Conservation (phyloP, 2,888 invertebrate species). For the Drosophila austrosaltans region DNA sequence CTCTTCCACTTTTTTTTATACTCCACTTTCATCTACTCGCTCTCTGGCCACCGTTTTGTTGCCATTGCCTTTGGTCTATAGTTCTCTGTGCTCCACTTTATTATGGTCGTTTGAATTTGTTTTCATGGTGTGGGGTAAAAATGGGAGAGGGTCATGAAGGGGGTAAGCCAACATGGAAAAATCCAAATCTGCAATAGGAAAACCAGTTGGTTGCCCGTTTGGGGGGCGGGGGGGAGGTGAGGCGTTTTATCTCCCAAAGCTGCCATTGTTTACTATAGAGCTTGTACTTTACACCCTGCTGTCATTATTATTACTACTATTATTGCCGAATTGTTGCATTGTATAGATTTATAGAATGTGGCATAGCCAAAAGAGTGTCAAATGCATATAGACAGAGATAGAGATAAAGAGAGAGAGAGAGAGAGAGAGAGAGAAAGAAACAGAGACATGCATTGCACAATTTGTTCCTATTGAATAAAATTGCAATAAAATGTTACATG, state of each 20-base stretch:
- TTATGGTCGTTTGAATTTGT: constrained; percentile 21
- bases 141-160: not conserved
- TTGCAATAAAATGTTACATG: constrained; percentile 9
- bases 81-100: constrained; percentile 22
- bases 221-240: not conserved
- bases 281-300: constrained; percentile 27
- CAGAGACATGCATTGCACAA: constrained; percentile 8
- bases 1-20: not conserved
- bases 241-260: constrained; percentile 10
- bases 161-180: not conserved
- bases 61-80: constrained; percentile 10
- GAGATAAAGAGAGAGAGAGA: not conserved
- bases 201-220: not conserved
- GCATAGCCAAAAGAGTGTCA: not conserved
- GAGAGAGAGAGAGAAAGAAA: not conserved
- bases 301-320: constrained; percentile 40
- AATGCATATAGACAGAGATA: not conserved
- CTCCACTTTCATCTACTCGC: not conserved
- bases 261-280: constrained; percentile 20
- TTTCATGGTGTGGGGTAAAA: not conserved
- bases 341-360: constrained; percentile 16
- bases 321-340: constrained; percentile 28
- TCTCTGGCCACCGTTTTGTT: constrained; percentile 1
- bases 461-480: constrained; percentile 18
- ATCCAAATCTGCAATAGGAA: constrained; percentile 19